Percentiles rank a stretch among this genome's conserved stretches.
Evolutionary conservation across 2,888 invertebrate species (phyloP).

Genomic region (Watsonalla cultraria): DNA sequence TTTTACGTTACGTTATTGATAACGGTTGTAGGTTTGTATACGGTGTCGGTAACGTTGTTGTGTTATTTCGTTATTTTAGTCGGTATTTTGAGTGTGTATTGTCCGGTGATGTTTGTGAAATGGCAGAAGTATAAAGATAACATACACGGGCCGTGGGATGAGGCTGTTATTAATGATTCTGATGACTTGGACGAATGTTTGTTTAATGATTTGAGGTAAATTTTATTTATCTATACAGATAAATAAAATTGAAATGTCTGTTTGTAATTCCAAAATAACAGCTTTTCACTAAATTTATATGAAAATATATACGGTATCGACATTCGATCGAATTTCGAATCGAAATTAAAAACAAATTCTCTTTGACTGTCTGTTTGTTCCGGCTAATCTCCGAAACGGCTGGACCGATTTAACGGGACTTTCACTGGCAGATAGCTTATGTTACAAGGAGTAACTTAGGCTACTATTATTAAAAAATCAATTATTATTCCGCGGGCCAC

Average conservation of each 20-base stretch:
- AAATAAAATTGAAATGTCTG: no score
- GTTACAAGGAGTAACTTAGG: no score
- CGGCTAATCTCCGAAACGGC: no score
- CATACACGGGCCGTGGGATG: conserved; percentile 99
- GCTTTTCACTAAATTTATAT: no score
- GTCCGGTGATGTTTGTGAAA: conserved; percentile 86
- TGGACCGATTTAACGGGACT: no score
- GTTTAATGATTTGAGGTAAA: conserved; percentile 12
- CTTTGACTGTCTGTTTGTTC: background rate
- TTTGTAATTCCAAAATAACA: no score
- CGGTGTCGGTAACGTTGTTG: conserved; percentile 78
- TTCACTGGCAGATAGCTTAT: no score
- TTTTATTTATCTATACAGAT: no score
- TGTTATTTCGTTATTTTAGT: conserved; percentile 80
- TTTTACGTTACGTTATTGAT: conserved; percentile 70
- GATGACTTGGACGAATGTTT: conserved; percentile 70
- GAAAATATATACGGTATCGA: no score
- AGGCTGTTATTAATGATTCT: conserved; percentile 87
- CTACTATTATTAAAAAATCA: no score
- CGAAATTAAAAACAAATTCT: background rate
- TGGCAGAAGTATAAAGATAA: conserved; percentile 92
- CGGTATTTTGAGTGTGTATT: conserved; percentile 83
- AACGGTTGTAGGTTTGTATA: conserved; percentile 72
- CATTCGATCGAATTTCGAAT: no score
- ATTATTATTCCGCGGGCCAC: no score